Evolutionary conservation across 1,140 invertebrate species (phyloP), one percentile per base, ranked within the genome.

Genomic region (Drosophila tropicalis): DNA sequence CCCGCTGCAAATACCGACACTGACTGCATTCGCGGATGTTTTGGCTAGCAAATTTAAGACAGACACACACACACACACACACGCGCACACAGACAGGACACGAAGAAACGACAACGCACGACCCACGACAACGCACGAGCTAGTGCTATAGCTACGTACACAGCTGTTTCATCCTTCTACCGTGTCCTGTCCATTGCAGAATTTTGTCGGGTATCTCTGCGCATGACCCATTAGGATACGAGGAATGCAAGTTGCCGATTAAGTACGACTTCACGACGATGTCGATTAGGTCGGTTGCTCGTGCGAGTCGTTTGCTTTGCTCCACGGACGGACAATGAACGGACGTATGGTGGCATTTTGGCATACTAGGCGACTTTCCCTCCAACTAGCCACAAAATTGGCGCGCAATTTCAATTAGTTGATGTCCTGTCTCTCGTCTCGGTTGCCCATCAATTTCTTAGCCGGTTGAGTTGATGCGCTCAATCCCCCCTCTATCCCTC

Each of bases 351-450:
- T 39, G 34, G 64, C 40, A 34, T 65, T 68, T 34, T 19, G 51
- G 72, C 58, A 69, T 57, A 34, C 63, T 67, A 40, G 51, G 19
- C 63, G 44, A 25, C 65, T 54, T 32, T 51, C 44, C 44, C 64
- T 75, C 57, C 70, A 78, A 75, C 76, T 73, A 86, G 83, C 83
- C 83, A 86, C 83, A 87, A 86, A 86, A 86, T 86, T 86, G 83
- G 83, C 83, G 83, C 83, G 83, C 83, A 86, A 86, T 86, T 83
- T 86, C 83, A 86, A 86, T 86, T 86, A 86, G 83, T 86, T 86
- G 79, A 83, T 83, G 76, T 87, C 83, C 79, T 36, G 12, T 44
- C 22, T 56, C 40, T 51, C 44, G 22, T 62, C 54, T 55, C 22
- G 19, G 40, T 57, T 51, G 72, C 19, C 64, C 77, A 68, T 75